phyloP scores from a whole-genome alignment of 2,113 vertebrate genomes.

The Misgurnus mizolepis region DNA sequence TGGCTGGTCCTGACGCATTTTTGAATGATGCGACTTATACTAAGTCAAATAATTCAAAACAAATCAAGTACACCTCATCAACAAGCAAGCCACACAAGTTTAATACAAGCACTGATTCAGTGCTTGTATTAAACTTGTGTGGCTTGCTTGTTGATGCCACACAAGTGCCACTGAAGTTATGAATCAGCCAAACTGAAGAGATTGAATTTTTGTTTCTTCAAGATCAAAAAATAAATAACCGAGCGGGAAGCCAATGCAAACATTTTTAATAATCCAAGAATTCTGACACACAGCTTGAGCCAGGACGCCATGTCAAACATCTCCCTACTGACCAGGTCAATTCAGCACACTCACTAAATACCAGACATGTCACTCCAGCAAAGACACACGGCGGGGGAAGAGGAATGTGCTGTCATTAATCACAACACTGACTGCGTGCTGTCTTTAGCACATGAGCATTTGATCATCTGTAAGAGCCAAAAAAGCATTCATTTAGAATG shows the following conservation, averaged over 20 bases:
- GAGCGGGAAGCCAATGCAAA: background rate
- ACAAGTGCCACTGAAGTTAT: too few relatives aligned
- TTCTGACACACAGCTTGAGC: background rate
- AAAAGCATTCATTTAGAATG: background rate
- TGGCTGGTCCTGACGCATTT: too few relatives aligned
- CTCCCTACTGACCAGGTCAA: background rate
- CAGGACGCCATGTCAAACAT: background rate
- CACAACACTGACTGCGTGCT: background rate
- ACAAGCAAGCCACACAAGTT: too few relatives aligned
- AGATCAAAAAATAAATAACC: too few relatives aligned
- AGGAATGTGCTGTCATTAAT: slow-evolving; percentile 24
- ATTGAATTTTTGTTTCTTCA: too few relatives aligned
- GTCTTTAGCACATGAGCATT: background rate
- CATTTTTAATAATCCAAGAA: background rate
- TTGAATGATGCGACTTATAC: too few relatives aligned
- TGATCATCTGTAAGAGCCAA: background rate
- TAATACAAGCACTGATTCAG: too few relatives aligned
- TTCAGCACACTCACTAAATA: slow-evolving; percentile 24
- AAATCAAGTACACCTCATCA: too few relatives aligned
- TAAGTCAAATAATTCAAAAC: too few relatives aligned
- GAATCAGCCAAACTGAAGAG: too few relatives aligned
- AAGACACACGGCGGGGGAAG: slow-evolving; percentile 12
- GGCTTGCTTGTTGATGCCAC: too few relatives aligned
- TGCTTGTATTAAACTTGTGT: too few relatives aligned
- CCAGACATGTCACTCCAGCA: slow-evolving; percentile 11